Evolutionary conservation across 2,888 invertebrate genomes (phyloP).

Genomic region (Amphipyra tragopoginis): DNA sequence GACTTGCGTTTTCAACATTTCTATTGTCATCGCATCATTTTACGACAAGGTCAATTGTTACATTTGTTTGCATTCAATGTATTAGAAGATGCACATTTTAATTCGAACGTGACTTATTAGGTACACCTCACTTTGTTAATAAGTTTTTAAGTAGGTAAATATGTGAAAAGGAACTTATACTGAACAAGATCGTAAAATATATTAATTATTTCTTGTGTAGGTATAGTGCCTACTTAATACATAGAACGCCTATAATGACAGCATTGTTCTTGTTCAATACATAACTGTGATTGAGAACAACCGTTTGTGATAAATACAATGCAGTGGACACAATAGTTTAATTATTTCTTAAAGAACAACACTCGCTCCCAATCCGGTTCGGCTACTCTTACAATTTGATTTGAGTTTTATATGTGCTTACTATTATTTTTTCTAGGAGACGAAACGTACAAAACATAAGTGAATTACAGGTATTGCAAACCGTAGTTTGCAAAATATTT

Average conservation of each 20-base stretch:
- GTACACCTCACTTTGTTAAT: too few relatives aligned
- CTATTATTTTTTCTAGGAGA: too few relatives aligned
- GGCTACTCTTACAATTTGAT: constrained; percentile 10
- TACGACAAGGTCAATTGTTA: constrained; percentile 11
- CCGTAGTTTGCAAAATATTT: too few relatives aligned
- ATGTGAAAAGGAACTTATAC: neutral
- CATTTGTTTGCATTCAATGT: constrained; percentile 21
- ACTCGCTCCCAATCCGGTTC: constrained; percentile 26
- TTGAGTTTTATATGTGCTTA: too few relatives aligned
- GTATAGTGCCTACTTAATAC: neutral
- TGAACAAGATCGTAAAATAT: neutral
- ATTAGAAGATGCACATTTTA: constrained; percentile 5
- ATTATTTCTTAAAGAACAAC: constrained; percentile 49
- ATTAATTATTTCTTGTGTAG: neutral
- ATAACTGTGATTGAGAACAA: constrained; percentile 38
- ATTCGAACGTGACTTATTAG: constrained; percentile 6
- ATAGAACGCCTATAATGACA: constrained; percentile 26
- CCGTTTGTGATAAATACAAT: constrained; percentile 43
- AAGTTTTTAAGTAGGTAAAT: too few relatives aligned
- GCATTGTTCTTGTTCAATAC: constrained; percentile 52
- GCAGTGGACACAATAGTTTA: constrained; percentile 43
- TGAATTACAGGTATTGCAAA: neutral
- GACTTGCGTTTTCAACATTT: constrained; percentile 5
- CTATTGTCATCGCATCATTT: constrained; percentile 11
- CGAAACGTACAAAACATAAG: neutral